A percentile compares a stretch with the other conserved stretches of the same genome.
Evolutionary conservation across 2,113 vertebrate species (phyloP).

Genomic region (Sterrhoptilus dennistouni): DNA sequence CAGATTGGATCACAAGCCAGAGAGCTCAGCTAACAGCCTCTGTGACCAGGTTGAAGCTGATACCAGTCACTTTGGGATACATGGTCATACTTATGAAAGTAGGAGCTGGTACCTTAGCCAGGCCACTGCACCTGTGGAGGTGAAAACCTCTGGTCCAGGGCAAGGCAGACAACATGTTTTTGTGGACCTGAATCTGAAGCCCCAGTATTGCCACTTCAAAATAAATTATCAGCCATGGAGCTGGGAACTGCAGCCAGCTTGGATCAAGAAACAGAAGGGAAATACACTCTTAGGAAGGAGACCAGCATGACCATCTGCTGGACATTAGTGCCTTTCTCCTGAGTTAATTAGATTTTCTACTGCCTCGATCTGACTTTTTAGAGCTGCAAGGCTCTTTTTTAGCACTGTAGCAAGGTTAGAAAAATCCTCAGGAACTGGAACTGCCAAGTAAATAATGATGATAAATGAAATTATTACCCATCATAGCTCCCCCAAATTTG

Average conservation of each 20-base stretch:
- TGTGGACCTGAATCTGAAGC: background rate
- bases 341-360: background rate
- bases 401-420: background rate
- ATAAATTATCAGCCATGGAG: background rate
- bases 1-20: background rate
- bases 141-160: background rate
- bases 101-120: background rate
- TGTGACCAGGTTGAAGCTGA: background rate
- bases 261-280: background rate
- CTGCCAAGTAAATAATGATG: background rate
- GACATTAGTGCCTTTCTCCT: background rate
- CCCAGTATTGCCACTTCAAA: background rate
- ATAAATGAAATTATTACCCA: background rate
- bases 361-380: background rate
- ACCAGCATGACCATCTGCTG: background rate
- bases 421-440: background rate
- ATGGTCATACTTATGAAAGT: accelerated
- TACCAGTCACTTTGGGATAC: background rate
- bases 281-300: background rate
- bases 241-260: background rate
- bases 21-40: background rate
- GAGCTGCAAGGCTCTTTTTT: background rate
- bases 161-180: background rate
- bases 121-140: background rate
- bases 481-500: background rate